These are phyloP conservation scores for Lochmaea crataegi DNA, from an alignment of 2,888 invertebrate species.

Conservation along the genomic window DNA sequence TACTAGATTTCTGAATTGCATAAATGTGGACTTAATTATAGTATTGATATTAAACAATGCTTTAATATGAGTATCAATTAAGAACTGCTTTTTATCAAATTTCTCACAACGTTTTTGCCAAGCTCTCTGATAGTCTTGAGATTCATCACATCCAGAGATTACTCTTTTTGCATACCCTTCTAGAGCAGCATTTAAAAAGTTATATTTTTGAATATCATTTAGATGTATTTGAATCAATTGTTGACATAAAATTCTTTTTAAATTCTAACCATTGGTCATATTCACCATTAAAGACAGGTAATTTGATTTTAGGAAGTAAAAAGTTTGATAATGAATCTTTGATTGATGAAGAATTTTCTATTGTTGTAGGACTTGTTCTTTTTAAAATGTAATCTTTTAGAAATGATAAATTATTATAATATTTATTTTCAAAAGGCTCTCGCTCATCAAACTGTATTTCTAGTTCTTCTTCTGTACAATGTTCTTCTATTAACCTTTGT, in stretches of 20 bases:
- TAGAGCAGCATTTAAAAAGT: slow-evolving; percentile 19
- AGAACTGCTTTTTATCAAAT: slow-evolving; percentile 26
- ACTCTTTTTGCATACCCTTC: slow-evolving; percentile 28
- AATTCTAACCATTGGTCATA: slow-evolving; percentile 24
- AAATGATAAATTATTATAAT: too few relatives aligned
- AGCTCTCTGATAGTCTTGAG: slow-evolving; percentile 16
- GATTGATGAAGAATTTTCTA: not conserved
- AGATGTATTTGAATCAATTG: slow-evolving; percentile 23
- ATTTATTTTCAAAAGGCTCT: too few relatives aligned
- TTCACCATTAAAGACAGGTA: slow-evolving; percentile 21
- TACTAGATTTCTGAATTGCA: slow-evolving; percentile 8
- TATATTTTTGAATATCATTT: slow-evolving; percentile 25
- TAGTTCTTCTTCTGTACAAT: too few relatives aligned
- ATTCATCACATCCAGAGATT: slow-evolving; percentile 18
- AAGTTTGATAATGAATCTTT: slow-evolving; percentile 12
- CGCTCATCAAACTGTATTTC: too few relatives aligned
- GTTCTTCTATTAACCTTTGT: too few relatives aligned
- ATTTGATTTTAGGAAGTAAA: slow-evolving; percentile 21
- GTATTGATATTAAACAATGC: slow-evolving; percentile 21
- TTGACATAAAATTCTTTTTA: slow-evolving; percentile 18
- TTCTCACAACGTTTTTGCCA: slow-evolving; percentile 22
- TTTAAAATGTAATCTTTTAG: not conserved
- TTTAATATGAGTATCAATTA: slow-evolving; percentile 30
- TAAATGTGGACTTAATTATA: not conserved
- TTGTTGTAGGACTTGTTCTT: not conserved